These are phyloP conservation scores for Lamprologus speciosus DNA, from an alignment of 2,113 vertebrate species.

Conservation along the genomic window DNA sequence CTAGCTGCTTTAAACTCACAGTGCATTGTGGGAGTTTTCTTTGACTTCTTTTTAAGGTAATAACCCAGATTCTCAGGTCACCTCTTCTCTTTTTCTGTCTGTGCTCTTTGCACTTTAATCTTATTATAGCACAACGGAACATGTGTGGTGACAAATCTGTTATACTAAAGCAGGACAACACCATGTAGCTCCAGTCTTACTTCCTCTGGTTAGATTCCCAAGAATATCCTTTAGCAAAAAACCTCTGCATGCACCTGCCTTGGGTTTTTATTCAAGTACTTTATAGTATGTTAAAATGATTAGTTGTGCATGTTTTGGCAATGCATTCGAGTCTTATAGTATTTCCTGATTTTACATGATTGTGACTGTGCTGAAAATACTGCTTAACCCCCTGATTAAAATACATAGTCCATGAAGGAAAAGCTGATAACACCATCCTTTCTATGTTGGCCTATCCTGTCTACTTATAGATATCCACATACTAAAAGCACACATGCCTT, in stretches of 20 bases:
- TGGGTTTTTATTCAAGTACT: background rate
- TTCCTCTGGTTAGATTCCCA: background rate
- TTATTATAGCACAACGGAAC: background rate
- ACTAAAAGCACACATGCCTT: background rate
- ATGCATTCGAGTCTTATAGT: background rate
- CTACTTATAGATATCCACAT: background rate
- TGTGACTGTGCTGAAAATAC: background rate
- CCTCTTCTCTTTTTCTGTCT: too few species aligned
- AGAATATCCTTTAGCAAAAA: background rate
- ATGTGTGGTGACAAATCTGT: background rate
- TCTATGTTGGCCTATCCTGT: background rate
- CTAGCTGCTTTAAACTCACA: too few species aligned
- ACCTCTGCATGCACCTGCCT: background rate
- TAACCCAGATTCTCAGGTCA: too few species aligned
- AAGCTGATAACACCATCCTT: background rate
- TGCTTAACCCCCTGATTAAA: background rate
- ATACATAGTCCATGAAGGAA: background rate
- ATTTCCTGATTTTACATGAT: background rate
- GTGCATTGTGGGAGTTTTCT: too few species aligned
- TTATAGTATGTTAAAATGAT: background rate
- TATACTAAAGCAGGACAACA: background rate
- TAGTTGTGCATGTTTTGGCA: background rate
- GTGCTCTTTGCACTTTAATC: too few species aligned
- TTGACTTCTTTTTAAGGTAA: too few species aligned
- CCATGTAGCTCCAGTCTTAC: background rate